Evolutionary conservation across 1,140 invertebrate genomes (phyloP).

Genomic region (Parasteatoda tepidariorum): DNA sequence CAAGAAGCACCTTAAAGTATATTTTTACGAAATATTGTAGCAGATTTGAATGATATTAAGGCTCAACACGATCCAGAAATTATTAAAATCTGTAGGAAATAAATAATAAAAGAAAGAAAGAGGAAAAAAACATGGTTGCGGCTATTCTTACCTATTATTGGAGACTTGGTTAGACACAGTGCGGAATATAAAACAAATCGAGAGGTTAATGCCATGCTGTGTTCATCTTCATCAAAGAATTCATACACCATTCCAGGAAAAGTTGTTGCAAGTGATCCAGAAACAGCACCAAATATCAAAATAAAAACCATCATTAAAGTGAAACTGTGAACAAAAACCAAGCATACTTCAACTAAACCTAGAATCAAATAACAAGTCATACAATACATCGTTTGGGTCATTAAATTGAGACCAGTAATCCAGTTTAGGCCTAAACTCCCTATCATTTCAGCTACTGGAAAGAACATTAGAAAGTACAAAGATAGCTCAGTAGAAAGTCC

Average conservation of each 20-base stretch:
- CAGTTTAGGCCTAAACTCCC: not conserved
- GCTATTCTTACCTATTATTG: conserved; percentile 10
- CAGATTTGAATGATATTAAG: too few species aligned
- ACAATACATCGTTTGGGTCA: not conserved
- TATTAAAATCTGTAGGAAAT: too few species aligned
- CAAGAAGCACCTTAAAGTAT: too few species aligned
- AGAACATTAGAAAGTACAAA: not conserved
- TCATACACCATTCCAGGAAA: not conserved
- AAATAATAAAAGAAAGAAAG: too few species aligned
- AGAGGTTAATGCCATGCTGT: not conserved
- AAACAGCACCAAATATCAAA: not conserved
- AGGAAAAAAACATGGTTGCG: too few species aligned
- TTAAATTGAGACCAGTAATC: not conserved
- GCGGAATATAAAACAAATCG: not conserved
- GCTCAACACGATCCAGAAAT: too few species aligned
- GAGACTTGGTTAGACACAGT: not conserved
- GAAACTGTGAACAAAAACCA: not conserved
- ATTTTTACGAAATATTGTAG: too few species aligned
- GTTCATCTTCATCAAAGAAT: not conserved
- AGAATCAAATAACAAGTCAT: not conserved
- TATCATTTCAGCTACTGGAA: not conserved
- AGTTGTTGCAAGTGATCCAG: not conserved
- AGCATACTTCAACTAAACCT: too few species aligned
- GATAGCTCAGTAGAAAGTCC: not conserved
- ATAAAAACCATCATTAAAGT: not conserved